Conservation (phyloP, 1,140 invertebrate genomes). For the Solenopsis fugax region DNA sequence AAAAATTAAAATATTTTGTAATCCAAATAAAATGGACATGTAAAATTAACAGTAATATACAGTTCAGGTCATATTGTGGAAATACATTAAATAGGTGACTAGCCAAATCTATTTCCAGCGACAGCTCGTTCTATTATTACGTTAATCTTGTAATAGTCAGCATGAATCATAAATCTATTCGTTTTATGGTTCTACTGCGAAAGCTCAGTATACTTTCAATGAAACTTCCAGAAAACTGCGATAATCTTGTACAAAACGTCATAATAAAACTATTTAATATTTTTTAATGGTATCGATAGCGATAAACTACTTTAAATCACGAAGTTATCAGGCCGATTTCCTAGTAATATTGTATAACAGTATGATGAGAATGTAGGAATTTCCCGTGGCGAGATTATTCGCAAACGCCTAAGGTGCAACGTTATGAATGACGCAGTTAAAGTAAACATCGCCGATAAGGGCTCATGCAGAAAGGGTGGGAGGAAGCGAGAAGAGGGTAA, state of each 20-base stretch:
- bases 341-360: constrained; percentile 19
- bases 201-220: neutral
- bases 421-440: constrained; percentile 54
- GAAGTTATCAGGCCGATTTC: constrained; percentile 16
- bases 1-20: neutral
- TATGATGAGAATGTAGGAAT: constrained; percentile 7
- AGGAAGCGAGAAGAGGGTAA: constrained; percentile 64
- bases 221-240: neutral
- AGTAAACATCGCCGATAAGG: constrained; percentile 71
- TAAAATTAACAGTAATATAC: neutral
- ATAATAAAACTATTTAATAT: constrained; percentile 2
- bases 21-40: neutral
- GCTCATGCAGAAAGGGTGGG: constrained; percentile 32
- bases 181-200: neutral
- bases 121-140: constrained; percentile 42
- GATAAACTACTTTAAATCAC: constrained; percentile 19
- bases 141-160: constrained; percentile 31
- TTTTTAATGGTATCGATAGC: neutral
- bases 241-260: neutral
- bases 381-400: constrained; percentile 42
- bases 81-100: constrained; percentile 12
- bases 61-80: neutral
- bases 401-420: constrained; percentile 36
- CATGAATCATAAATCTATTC: constrained; percentile 14
- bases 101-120: constrained; percentile 29